A percentile compares a stretch with the other conserved stretches of the same genome.
These are phyloP conservation scores for Oreocharis arfaki DNA, from an alignment of 2,113 vertebrate species.

Conservation along the genomic window DNA sequence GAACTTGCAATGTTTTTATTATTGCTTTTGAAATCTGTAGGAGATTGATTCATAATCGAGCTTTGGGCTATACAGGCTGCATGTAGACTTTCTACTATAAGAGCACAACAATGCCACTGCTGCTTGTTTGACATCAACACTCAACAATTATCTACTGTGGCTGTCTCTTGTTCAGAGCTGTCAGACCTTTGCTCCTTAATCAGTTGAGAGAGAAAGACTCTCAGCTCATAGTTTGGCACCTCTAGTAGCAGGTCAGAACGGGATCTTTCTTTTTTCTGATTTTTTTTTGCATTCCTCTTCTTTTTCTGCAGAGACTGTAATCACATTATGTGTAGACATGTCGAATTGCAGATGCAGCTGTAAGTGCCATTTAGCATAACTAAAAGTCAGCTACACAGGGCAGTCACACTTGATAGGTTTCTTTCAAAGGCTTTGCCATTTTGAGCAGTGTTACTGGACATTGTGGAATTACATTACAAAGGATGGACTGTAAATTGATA, in stretches of 20 bases:
- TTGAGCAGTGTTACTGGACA: not conserved
- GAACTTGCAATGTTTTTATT: not conserved
- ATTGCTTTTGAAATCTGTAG: not conserved
- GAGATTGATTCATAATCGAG: not conserved
- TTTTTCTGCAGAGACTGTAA: not conserved
- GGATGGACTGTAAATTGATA: not conserved
- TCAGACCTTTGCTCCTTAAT: not conserved
- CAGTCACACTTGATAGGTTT: not conserved
- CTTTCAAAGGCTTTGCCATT: not conserved
- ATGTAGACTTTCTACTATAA: not conserved
- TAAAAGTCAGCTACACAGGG: not conserved
- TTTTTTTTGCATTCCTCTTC: not conserved
- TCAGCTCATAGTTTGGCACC: not conserved
- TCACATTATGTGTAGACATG: not conserved
- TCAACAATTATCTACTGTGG: not conserved
- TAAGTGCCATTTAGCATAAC: not conserved
- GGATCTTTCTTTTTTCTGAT: not conserved
- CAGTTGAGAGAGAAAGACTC: not conserved
- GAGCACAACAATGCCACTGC: rapidly evolving
- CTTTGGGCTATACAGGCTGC: not conserved
- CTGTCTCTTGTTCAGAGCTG: not conserved
- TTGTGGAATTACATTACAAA: not conserved
- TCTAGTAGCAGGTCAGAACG: not conserved
- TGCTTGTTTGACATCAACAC: not conserved
- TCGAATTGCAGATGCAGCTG: not conserved